Evolutionary conservation across 2,113 vertebrate genomes (phyloP).

Genomic region (Xenopus laevis): DNA sequence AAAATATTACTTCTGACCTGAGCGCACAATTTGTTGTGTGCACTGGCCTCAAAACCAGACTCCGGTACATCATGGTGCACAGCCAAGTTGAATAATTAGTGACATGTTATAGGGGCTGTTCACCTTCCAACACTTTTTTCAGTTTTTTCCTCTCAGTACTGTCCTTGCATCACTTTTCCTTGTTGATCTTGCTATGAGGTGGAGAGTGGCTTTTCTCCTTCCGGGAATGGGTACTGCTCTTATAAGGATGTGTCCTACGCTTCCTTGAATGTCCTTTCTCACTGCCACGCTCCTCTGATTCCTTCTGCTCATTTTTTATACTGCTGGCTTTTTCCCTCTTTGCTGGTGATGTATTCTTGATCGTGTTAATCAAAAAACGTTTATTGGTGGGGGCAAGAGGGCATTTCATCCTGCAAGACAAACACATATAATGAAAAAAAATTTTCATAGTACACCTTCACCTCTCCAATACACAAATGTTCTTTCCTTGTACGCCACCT

Average conservation of each 20-base stretch:
- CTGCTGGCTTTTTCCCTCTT: conserved; percentile 67
- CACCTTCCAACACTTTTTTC: too few species aligned
- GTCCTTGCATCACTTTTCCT: conserved; percentile 57
- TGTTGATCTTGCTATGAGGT: conserved; percentile 54
- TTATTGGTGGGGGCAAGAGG: conserved; percentile 90
- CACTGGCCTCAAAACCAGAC: too few species aligned
- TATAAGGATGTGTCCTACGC: conserved; percentile 61
- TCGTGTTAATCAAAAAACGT: conserved; percentile 92
- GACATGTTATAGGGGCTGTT: too few species aligned
- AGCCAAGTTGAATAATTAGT: too few species aligned
- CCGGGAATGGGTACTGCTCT: conserved; percentile 55
- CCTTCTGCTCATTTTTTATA: conserved; percentile 57
- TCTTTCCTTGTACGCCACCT: conserved; percentile 73
- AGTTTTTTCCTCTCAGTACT: conserved; percentile 51
- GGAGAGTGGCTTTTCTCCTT: conserved; percentile 59
- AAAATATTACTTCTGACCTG: too few species aligned
- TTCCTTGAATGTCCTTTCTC: conserved; percentile 64
- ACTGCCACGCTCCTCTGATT: conserved; percentile 56
- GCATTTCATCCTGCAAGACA: conserved; percentile 86
- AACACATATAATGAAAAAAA: conserved; percentile 42
- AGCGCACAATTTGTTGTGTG: too few species aligned
- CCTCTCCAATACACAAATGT: neutral
- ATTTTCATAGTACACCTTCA: neutral
- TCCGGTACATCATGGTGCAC: too few species aligned
- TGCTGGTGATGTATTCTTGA: conserved; percentile 79